Evolutionary conservation across 2,113 vertebrate genomes (phyloP), one percentile per base, ranked within the genome.

Genomic region (Sylvilagus bachmani): DNA sequence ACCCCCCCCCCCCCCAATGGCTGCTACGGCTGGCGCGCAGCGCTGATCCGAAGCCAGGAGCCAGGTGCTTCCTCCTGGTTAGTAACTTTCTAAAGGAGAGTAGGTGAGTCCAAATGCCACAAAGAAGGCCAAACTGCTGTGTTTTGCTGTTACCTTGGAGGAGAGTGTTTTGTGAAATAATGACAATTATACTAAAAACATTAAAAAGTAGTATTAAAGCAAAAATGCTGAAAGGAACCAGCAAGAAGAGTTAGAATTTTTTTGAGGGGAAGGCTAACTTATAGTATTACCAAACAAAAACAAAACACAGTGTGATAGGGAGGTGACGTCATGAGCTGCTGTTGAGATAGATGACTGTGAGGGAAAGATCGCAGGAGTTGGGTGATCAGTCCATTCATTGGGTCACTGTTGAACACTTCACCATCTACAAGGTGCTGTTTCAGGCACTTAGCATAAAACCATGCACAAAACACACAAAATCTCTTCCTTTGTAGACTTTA

Each of bases 11-110:
- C 38, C 38, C 5, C 4, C 4, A 44, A 44, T 44, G 38, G 38
- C 38, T 44, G 38, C 38, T 44, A 44, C 38, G 38, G 38, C 38
- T 6, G 38, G 38, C 38, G 38, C 38, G 38, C 38, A 44, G 38
- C 38, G 38, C 38, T 44, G 38, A 44, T 44, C 38, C 6, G 38
- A 44, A 44, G 38, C 38, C 38, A 44, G 38, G 38, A 44, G 38
- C 38, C 38, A 44, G 38, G 38, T 44, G 38, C 38, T 44, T 44
- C 38, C 38, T 44, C 38, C 38, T 44, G 38, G 38, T 44, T 53
- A n/a, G 27, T 61, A 62, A 51, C 66, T 71, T 93, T 36, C 19
- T 7, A 81, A 62, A 93, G 77, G 85, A 88, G 66, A 82, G 55
- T 25, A 81, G 25, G 9, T 73, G 75, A 73, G 25, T 87, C 78